Conservation (phyloP, 2,113 vertebrate genomes). For the Larimichthys polyactis region DNA sequence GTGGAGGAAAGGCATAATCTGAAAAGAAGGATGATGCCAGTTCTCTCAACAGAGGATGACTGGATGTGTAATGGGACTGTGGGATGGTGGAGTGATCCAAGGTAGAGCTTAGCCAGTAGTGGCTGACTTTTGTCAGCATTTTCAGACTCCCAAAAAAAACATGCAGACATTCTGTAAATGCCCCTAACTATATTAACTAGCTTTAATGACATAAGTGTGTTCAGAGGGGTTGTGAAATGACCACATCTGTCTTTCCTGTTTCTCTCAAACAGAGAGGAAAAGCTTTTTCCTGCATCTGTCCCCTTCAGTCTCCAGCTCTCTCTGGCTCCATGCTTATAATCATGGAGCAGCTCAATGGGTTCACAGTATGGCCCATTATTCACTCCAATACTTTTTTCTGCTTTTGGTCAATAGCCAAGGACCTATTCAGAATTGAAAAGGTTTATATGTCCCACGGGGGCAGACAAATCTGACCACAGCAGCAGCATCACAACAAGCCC, state of each 20-base stretch:
- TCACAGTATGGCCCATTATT: conserved; percentile 61
- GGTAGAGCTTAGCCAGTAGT: conserved; percentile 26
- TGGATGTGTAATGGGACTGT: conserved; percentile 25
- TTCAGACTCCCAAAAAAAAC: conserved; percentile 30
- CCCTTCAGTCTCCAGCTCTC: conserved; percentile 33
- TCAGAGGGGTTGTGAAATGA: conserved; percentile 42
- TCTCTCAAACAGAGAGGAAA: conserved; percentile 37
- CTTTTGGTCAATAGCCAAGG: conserved; percentile 60
- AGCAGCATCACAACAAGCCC: conserved; percentile 18
- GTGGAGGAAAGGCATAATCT: conserved; percentile 12
- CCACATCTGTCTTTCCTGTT: conserved; percentile 51
- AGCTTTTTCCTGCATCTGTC: conserved; percentile 38
- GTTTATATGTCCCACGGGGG: conserved; percentile 52
- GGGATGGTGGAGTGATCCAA: conserved; percentile 17
- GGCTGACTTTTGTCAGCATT: conserved; percentile 43
- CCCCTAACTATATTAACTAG: conserved; percentile 42
- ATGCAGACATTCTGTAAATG: conserved; percentile 35
- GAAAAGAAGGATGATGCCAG: conserved; percentile 34
- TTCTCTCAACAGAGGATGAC: conserved; percentile 1
- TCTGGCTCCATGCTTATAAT: conserved; percentile 66
- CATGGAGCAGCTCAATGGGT: conserved; percentile 61
- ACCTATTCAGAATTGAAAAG: conserved; percentile 52
- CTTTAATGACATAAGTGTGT: conserved; percentile 22
- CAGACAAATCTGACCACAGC: conserved; percentile 37
- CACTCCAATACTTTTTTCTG: conserved; percentile 66